Percentiles rank a stretch among this genome's conserved stretches.
Evolutionary conservation across 2,888 invertebrate species (phyloP).

Genomic region (Tillus elongatus): DNA sequence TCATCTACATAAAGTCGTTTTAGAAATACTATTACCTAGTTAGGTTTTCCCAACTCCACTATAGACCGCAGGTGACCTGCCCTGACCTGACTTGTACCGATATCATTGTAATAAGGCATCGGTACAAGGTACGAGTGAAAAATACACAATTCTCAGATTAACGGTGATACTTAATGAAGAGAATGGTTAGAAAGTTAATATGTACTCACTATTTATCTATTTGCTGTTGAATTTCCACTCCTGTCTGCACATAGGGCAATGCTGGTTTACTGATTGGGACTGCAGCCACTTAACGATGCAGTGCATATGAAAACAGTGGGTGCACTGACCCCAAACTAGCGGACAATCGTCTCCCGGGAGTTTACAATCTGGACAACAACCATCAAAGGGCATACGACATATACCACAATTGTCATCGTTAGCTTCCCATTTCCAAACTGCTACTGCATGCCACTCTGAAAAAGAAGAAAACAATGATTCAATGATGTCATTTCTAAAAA

Average conservation of each 20-base stretch:
- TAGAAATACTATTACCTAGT: no score
- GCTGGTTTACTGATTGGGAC: slow-evolving; percentile 77
- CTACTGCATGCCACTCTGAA: slow-evolving; percentile 86
- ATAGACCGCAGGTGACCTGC: no score
- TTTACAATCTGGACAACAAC: slow-evolving; percentile 96
- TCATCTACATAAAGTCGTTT: no score
- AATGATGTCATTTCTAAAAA: no score
- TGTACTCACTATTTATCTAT: no score
- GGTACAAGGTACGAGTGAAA: no score
- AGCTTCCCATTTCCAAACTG: slow-evolving; percentile 98
- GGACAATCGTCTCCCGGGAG: slow-evolving; percentile 97
- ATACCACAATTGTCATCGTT: slow-evolving; percentile 99
- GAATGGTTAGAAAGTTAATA: no score
- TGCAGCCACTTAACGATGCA: slow-evolving; percentile 99
- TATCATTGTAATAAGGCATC: no score
- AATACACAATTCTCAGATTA: no score
- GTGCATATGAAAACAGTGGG: slow-evolving; percentile 99
- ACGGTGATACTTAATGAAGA: no score
- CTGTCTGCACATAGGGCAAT: slow-evolving; percentile 96
- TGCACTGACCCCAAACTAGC: slow-evolving; percentile 95
- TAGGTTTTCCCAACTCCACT: no score
- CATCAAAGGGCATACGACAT: slow-evolving; percentile 98
- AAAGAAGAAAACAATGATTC: slow-evolving; percentile 14
- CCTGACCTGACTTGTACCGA: no score
- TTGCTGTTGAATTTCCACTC: slow-evolving; percentile 96